A percentile compares a stretch with the other conserved stretches of the same genome.
Conservation (phyloP, 1,140 invertebrate species). For the Zaprionus ghesquierei region DNA sequence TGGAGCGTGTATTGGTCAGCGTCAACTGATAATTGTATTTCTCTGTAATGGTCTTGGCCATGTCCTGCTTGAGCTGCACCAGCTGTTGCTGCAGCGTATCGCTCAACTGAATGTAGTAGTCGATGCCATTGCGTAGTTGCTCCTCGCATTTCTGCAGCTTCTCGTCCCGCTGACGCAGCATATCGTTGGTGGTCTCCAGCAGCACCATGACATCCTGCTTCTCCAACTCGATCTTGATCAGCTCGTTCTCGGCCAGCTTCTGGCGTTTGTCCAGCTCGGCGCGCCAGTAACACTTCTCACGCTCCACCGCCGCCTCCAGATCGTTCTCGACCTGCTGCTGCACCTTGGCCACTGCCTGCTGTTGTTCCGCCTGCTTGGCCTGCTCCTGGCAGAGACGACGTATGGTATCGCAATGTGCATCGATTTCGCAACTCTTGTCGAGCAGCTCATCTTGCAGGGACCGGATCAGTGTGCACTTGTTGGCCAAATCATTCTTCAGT, state of each 20-base stretch:
- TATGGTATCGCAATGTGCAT: slow-evolving; percentile 72
- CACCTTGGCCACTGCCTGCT: slow-evolving; percentile 82
- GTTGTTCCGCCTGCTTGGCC: slow-evolving; percentile 75
- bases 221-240: slow-evolving; percentile 84
- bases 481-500: slow-evolving; percentile 80
- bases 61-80: slow-evolving; percentile 78
- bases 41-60: slow-evolving; percentile 81
- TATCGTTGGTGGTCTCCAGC: slow-evolving; percentile 79
- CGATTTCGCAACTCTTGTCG: slow-evolving; percentile 81
- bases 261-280: slow-evolving; percentile 84
- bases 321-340: slow-evolving; percentile 82
- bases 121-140: slow-evolving; percentile 77
- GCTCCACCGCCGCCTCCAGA: slow-evolving; percentile 79
- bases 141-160: slow-evolving; percentile 82
- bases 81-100: slow-evolving; percentile 77
- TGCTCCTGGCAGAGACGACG: slow-evolving; percentile 77
- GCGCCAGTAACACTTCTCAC: slow-evolving; percentile 82
- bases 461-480: slow-evolving; percentile 75
- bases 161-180: slow-evolving; percentile 76
- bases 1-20: slow-evolving; percentile 82
- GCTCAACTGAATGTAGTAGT: slow-evolving; percentile 76
- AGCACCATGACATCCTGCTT: slow-evolving; percentile 83
- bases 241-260: slow-evolving; percentile 83
- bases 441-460: slow-evolving; percentile 80
- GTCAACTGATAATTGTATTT: slow-evolving; percentile 83